These are phyloP conservation scores for Philopotamus ludificatus DNA, from an alignment of 1,140 invertebrate species.

Conservation along the genomic window DNA sequence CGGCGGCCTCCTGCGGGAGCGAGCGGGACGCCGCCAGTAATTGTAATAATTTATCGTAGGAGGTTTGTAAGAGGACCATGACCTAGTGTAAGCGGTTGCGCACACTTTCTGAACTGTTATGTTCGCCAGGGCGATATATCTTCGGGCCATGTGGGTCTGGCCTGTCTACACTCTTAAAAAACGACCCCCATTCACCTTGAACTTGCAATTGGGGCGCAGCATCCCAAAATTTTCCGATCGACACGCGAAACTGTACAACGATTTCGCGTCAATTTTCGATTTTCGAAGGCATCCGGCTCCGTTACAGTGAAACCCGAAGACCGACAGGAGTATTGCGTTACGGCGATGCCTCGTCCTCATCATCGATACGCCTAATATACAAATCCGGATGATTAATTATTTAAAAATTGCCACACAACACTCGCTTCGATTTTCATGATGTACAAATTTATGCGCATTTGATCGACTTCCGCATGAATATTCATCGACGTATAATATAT, in stretches of 20 bases:
- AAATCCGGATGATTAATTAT: too few relatives aligned
- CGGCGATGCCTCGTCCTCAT: neutral
- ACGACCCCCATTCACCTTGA: conserved; percentile 4
- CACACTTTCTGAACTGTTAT: conserved; percentile 10
- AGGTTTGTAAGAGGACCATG: conserved; percentile 39
- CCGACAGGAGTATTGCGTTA: conserved; percentile 31
- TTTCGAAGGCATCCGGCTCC: neutral
- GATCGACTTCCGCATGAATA: too few relatives aligned
- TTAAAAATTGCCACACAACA: too few relatives aligned
- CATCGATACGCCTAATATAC: neutral
- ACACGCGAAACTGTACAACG: neutral
- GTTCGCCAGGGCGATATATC: neutral
- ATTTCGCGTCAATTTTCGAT: neutral
- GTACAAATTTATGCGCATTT: too few relatives aligned
- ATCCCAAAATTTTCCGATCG: neutral
- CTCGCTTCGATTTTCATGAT: too few relatives aligned
- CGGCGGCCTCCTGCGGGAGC: conserved; percentile 19
- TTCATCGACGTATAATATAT: too few relatives aligned
- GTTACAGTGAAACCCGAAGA: conserved; percentile 24
- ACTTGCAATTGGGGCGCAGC: neutral
- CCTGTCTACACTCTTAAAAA: neutral
- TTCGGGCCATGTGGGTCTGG: neutral
- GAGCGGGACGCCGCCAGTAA: conserved; percentile 36
- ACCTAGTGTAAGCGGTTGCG: conserved; percentile 36
- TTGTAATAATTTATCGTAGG: conserved; percentile 42